Conservation (phyloP, 2,888 invertebrate species). For the Hoplodrina blanda region DNA sequence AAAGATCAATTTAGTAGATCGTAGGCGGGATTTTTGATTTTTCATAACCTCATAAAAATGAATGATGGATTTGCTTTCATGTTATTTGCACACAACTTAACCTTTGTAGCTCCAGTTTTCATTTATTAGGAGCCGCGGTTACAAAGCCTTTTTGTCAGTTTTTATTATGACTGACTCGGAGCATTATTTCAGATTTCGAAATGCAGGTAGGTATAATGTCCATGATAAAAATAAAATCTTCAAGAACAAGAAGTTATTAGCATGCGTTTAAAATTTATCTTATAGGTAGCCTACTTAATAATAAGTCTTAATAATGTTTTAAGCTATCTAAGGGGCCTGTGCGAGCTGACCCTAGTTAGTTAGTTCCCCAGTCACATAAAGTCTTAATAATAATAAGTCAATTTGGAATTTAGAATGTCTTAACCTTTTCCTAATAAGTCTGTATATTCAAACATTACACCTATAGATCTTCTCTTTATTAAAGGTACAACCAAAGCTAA, state of each 20-base stretch:
- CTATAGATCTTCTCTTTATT: background rate
- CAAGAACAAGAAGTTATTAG: background rate
- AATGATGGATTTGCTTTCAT: slow-evolving; percentile 46
- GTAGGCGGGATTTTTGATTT: slow-evolving; percentile 39
- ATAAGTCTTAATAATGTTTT: too few species aligned
- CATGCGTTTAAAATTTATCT: background rate
- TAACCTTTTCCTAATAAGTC: background rate
- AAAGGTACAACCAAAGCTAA: slow-evolving; percentile 7
- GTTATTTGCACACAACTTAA: slow-evolving; percentile 31
- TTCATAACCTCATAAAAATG: slow-evolving; percentile 40
- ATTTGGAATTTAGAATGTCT: background rate
- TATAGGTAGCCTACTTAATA: background rate
- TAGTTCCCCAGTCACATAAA: too few species aligned
- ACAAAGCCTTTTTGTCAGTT: slow-evolving; percentile 20
- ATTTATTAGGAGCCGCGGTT: slow-evolving; percentile 13
- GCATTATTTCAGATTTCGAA: slow-evolving; percentile 6
- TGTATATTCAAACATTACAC: too few species aligned
- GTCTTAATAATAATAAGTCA: background rate
- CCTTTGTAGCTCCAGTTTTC: slow-evolving; percentile 6
- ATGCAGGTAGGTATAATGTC: background rate
- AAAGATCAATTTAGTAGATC: slow-evolving; percentile 57
- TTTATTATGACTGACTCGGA: background rate
- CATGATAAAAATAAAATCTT: background rate
- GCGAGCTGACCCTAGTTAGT: too few species aligned
- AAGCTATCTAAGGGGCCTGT: too few species aligned